A percentile compares a stretch with the other conserved stretches of the same genome.
Conservation (phyloP, 2,113 vertebrate genomes). For the Corythoichthys intestinalis region DNA sequence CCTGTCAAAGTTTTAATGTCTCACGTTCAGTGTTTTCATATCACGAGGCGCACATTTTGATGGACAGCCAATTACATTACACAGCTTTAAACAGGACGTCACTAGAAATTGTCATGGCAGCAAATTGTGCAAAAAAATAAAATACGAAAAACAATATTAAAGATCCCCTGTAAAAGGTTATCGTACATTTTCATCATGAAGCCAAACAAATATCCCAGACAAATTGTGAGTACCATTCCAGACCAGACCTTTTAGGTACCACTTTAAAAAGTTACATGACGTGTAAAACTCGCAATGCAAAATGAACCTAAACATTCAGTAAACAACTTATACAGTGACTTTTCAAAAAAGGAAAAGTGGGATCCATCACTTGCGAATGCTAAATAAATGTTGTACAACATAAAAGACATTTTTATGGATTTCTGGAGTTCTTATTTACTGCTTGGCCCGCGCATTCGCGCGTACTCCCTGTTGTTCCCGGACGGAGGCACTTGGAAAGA, state of each 20-base stretch:
- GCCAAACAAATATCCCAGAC: not conserved
- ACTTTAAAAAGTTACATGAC: not conserved
- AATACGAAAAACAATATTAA: not conserved
- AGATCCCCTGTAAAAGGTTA: not conserved
- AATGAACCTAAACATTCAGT: not conserved
- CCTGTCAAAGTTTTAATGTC: too few species aligned
- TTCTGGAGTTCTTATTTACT: constrained; percentile 16
- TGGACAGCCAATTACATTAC: too few species aligned
- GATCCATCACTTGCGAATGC: constrained; percentile 15
- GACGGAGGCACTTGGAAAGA: constrained; percentile 75
- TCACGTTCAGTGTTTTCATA: too few species aligned
- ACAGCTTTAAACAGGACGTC: too few species aligned
- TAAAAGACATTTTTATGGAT: constrained; percentile 19
- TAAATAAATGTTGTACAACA: constrained; percentile 21
- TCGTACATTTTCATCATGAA: not conserved
- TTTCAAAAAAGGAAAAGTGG: constrained; percentile 4
- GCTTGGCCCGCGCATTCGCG: not conserved
- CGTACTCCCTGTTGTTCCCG: not conserved
- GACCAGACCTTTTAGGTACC: not conserved
- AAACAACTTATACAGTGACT: not conserved
- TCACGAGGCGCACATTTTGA: too few species aligned
- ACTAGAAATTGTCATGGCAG: not conserved
- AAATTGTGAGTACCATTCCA: not conserved
- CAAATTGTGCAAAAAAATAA: not conserved
- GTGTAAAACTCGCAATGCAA: not conserved